Percentiles rank a stretch among this genome's conserved stretches.
These are phyloP conservation scores for Tinea pellionella DNA, from an alignment of 2,888 invertebrate genomes.

Conservation along the genomic window DNA sequence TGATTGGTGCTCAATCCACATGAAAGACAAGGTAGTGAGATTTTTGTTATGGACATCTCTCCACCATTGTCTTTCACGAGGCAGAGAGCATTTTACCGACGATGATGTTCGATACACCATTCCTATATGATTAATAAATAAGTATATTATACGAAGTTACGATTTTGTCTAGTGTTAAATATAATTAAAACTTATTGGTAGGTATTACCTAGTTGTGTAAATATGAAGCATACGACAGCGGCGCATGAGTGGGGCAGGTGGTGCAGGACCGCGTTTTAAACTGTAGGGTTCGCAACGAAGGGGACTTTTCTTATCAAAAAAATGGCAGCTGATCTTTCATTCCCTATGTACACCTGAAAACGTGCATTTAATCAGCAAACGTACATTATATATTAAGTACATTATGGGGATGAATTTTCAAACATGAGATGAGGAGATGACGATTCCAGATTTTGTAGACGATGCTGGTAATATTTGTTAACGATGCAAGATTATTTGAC, in stretches of 20 bases:
- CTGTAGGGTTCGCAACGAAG: neutral
- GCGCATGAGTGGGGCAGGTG: neutral
- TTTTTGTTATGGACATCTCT: conserved; percentile 84
- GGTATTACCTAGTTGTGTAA: neutral
- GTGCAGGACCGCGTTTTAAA: neutral
- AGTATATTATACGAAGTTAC: neutral
- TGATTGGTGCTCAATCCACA: conserved; percentile 70
- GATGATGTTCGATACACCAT: neutral
- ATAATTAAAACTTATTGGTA: no score
- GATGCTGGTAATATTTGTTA: no score
- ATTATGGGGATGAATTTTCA: neutral
- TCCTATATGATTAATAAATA: neutral
- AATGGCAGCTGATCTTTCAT: neutral
- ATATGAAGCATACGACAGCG: neutral
- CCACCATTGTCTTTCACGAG: conserved; percentile 98
- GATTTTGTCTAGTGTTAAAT: neutral
- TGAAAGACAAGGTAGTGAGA: conserved; percentile 99
- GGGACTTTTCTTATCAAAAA: neutral
- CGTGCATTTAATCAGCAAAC: neutral
- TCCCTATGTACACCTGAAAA: neutral
- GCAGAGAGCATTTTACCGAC: conserved; percentile 51
- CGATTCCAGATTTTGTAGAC: no score
- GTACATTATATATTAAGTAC: neutral
- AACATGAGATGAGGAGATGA: no score
- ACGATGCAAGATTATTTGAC: no score